Conservation (phyloP, 2,113 vertebrate species). For the Corythornis vintsioides region DNA sequence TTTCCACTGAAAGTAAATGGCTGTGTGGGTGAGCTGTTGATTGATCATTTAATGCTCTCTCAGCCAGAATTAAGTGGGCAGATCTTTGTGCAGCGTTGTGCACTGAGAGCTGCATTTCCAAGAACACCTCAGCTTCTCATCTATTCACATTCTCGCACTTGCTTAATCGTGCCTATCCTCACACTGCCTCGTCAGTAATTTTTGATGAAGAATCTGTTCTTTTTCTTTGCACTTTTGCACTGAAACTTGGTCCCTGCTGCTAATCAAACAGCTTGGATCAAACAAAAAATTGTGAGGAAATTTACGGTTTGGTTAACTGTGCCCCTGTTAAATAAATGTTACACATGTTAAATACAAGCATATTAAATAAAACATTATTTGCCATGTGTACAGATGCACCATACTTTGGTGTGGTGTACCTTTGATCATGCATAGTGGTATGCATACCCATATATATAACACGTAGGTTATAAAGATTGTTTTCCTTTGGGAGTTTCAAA, state of each 20-base stretch:
- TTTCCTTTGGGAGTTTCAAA: neutral
- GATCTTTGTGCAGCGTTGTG: neutral
- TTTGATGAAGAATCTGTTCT: neutral
- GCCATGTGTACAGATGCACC: neutral
- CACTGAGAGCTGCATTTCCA: neutral
- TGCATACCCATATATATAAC: neutral
- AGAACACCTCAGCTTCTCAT: neutral
- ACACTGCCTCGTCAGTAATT: neutral
- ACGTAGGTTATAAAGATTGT: neutral
- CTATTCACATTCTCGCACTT: neutral
- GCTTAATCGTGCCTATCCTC: neutral
- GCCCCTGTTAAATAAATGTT: neutral
- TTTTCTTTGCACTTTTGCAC: neutral
- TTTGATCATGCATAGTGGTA: neutral
- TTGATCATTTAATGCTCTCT: slow-evolving; percentile 14
- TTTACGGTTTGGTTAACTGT: neutral
- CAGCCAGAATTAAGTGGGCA: slow-evolving; percentile 2
- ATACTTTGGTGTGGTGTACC: neutral
- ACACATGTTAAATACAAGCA: neutral
- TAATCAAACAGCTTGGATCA: neutral
- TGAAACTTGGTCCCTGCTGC: neutral
- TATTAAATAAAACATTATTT: neutral
- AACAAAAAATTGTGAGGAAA: neutral
- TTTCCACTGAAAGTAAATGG: neutral
- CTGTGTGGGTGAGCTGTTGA: slow-evolving; percentile 28